Evolutionary conservation across 2,113 vertebrate genomes (phyloP), one percentile per base, ranked within the genome.

Genomic region (Mormoops blainvillei): DNA sequence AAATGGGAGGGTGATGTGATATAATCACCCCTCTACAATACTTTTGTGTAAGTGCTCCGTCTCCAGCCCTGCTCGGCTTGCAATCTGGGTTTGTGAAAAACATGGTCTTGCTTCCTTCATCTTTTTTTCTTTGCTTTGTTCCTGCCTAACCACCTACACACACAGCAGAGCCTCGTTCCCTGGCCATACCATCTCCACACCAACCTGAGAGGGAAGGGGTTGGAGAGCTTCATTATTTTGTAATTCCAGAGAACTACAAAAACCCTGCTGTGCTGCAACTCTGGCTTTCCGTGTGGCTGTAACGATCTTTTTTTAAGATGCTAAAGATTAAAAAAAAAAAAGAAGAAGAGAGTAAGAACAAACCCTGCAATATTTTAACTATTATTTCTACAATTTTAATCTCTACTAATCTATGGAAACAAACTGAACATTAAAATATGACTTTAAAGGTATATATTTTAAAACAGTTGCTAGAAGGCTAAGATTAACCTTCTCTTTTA

Each of bases 91-190:
- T 68, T 89, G 41, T 93, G 73, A 50, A 71, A 86, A 91, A 26
- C 4, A 0, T 19, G 13, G 58, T 45, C 45, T 54, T 56, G 45
- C 67, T 74, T 73, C 67, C 54, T 71, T 87, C 33, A 33, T 71
- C 48, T 94, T 70, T 84, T 45, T 92, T 61, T 73, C 54, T 77
- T 28, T 77, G 48, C 83, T 87, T 95, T 89, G 43, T 92, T 82
- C 67, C 65, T 58, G 5, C 43, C 56, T 24, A 38, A 18, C n/a
- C 19, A 68, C 43, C 7, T 7, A 43, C 20, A 52, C 13, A 1
- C 73, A 43, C 22, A 45, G 63, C 43, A 76, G 76, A 83, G 68
- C 48, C 33, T 10, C 33, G 1, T 52, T 43, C 33, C 45, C 81
- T 82, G 81, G 87, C 48, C 38, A 7, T n/a, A 16, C 58, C 45